Base-by-base conservation (phyloP, 2,797 vertebrate species). In the Euthynnus affinis region DNA sequence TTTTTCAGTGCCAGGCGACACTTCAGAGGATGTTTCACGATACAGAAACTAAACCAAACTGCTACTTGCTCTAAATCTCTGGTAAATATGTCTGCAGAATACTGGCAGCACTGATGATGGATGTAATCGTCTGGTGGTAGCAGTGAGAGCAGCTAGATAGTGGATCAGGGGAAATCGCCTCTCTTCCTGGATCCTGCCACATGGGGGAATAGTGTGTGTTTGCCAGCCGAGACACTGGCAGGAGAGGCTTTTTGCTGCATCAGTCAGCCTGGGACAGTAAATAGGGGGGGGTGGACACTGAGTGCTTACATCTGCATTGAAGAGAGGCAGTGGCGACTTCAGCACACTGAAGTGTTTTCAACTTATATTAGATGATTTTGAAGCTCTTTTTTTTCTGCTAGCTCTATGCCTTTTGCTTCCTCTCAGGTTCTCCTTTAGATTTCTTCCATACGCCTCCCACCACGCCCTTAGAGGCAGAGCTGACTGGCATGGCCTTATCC, bases 401-500 rank as follows among this genome's bases (percentile, higher is more conserved):
- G 15, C 25, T 73, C 22, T 59, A 42, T 34, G 23, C 23, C 34
- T 65, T 32, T 40, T 62, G 37, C 70, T 69, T 40, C 12, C 44
- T 69, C 34, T 73, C 73, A 95, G 94, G 87, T 72, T 95, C 94
- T 76, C 92, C 92, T 82, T 82, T 94, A 81, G 94, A 95, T 88
- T 93, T 95, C 75, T 95, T 93, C 91, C 93, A 94, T 72, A 95
- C 94, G 4, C 91, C 95, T 80, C 92, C 93, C 3, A 90, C 91
- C 78, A 94, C 94, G 1, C 95, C 94, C 62, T 88, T 92, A 6
- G 91, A 92, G 73, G 86, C 87, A 40, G 86, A 92, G 44, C 87
- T 93, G 58, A 68, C 84, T 55, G 86, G 85, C 80, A 90, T 94
- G 92, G 89, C 90, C 77, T 80, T 89, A 15, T 80, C 89, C 74